Percentiles rank a stretch among this genome's conserved stretches.
These are phyloP conservation scores for Rhinolophus sinicus DNA, from an alignment of 2,113 vertebrate genomes.

Conservation along the genomic window DNA sequence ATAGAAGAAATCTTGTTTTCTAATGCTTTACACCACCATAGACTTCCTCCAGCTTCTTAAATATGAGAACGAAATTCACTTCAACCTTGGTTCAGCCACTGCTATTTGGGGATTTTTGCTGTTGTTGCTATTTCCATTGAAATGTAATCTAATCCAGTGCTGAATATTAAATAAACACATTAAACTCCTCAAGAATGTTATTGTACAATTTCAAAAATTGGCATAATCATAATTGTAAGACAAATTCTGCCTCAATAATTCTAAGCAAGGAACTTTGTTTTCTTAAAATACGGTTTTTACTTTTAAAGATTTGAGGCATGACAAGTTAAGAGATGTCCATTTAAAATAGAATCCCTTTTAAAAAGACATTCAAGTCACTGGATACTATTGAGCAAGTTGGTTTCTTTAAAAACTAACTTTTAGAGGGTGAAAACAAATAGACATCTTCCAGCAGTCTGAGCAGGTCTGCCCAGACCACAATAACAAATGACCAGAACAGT, in stretches of 20 bases:
- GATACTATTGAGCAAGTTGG: not conserved
- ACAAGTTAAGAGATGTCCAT: not conserved
- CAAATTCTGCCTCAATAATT: not conserved
- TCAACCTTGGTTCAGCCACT: not conserved
- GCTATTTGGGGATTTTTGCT: not conserved
- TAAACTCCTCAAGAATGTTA: slow-evolving; percentile 5
- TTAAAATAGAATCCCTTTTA: not conserved
- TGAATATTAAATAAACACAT: not conserved
- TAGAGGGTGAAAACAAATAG: not conserved
- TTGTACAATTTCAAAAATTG: not conserved
- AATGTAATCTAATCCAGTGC: not conserved
- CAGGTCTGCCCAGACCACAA: not conserved
- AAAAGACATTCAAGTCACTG: slow-evolving; percentile 12
- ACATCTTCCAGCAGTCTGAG: not conserved
- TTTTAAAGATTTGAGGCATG: not conserved
- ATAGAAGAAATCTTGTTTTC: not conserved
- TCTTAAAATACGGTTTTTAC: not conserved
- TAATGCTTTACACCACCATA: not conserved
- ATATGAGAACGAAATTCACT: not conserved
- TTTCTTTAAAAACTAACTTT: not conserved
- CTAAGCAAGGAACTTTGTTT: not conserved
- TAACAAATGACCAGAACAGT: not conserved
- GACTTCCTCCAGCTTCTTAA: not conserved
- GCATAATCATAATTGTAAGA: not conserved
- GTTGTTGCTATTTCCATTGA: not conserved